Percentiles rank a stretch among this genome's conserved stretches.
phyloP scores from a whole-genome alignment of 2,888 invertebrate species.

The Petrophora chlorosata region DNA sequence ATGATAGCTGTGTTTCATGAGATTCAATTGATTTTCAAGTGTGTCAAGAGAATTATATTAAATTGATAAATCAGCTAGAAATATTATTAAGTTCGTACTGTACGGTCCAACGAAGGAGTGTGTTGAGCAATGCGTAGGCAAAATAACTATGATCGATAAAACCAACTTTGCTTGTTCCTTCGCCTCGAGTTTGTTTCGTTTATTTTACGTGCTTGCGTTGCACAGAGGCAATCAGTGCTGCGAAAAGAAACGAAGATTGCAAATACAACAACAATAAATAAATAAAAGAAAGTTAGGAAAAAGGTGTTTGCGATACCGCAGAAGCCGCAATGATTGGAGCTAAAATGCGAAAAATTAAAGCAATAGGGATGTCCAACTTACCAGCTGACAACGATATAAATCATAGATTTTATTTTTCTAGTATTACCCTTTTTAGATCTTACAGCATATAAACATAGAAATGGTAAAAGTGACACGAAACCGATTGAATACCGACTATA shows the following conservation, averaged over 20 bases:
- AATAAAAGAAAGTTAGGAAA: constrained; percentile 58
- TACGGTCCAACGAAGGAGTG: too few relatives aligned
- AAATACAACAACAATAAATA: constrained; percentile 45
- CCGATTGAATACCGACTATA: constrained; percentile 47
- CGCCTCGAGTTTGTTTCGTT: constrained; percentile 6
- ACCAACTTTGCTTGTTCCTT: not conserved
- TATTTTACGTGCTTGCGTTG: constrained; percentile 38
- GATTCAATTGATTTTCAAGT: constrained; percentile 22
- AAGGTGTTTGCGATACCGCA: constrained; percentile 54
- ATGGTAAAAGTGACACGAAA: constrained; percentile 50
- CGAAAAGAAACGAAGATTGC: constrained; percentile 42
- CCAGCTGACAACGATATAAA: not conserved
- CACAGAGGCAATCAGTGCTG: constrained; percentile 34
- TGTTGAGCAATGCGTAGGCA: not conserved
- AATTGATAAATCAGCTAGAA: too few relatives aligned
- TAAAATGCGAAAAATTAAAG: constrained; percentile 40
- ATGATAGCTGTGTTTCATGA: constrained; percentile 7
- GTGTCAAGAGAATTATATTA: not conserved
- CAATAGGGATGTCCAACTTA: constrained; percentile 24
- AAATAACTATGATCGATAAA: not conserved
- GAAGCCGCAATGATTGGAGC: constrained; percentile 54
- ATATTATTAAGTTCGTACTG: too few relatives aligned
- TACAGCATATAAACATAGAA: constrained; percentile 5
- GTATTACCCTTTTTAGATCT: not conserved
- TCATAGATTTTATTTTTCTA: not conserved